Percentiles rank a stretch among this genome's conserved stretches.
Evolutionary conservation across 23 tunicate species (phyloP).

Genomic region (Corella eumyota): DNA sequence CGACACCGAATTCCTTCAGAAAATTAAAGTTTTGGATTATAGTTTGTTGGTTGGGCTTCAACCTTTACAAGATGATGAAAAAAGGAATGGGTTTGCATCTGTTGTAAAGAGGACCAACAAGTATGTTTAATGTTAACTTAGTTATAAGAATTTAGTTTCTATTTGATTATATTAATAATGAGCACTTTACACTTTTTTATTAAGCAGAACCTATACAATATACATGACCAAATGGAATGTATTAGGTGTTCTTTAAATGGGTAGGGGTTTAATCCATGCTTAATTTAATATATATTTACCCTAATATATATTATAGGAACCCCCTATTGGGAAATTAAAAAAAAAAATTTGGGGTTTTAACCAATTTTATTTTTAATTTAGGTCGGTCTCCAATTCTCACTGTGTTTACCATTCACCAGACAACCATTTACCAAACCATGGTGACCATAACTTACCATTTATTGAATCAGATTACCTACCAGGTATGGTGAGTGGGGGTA

Average conservation of each 20-base stretch:
- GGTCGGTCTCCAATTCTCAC: slow-evolving; percentile 6
- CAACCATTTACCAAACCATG: background rate
- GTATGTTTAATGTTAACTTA: too few relatives aligned
- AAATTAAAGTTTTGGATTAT: slow-evolving; percentile 76
- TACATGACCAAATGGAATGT: too few relatives aligned
- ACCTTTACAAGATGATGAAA: slow-evolving; percentile 43
- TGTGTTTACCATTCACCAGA: background rate
- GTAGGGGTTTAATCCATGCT: background rate
- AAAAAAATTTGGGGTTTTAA: too few relatives aligned
- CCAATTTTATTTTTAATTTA: too few relatives aligned
- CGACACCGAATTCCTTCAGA: slow-evolving; percentile 64
- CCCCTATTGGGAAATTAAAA: too few relatives aligned
- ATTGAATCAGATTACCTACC: background rate
- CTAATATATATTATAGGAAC: too few relatives aligned
- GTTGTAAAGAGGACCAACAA: slow-evolving; percentile 40
- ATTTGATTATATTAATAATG: too few relatives aligned
- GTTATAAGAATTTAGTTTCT: too few relatives aligned
- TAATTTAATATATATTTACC: background rate
- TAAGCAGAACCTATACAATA: too few relatives aligned
- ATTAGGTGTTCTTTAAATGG: background rate
- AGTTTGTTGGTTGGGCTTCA: slow-evolving; percentile 81
- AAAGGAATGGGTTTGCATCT: slow-evolving; percentile 26
- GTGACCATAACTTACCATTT: background rate
- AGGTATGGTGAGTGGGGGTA: too few relatives aligned
- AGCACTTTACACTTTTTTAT: too few relatives aligned